Evolutionary conservation across 2,888 invertebrate genomes (phyloP).

Genomic region (Dorcus hopei): DNA sequence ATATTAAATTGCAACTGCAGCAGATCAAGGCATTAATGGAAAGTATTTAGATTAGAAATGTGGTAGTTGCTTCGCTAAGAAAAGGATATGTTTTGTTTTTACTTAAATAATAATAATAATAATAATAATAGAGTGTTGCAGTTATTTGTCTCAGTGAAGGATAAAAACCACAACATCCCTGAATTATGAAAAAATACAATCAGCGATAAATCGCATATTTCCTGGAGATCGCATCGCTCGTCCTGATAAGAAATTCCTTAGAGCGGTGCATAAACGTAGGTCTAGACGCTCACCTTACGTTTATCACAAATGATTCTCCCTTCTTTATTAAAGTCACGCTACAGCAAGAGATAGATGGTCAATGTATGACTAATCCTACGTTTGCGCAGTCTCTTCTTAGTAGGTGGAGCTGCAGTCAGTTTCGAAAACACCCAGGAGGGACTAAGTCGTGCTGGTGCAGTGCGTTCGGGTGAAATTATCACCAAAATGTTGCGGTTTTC

Average conservation of each 20-base stretch:
- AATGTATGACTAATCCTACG: conserved; percentile 34
- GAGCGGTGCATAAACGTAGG: background rate
- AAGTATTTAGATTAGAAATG: too few relatives aligned
- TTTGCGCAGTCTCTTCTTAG: conserved; percentile 37
- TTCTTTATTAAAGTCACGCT: conserved; percentile 15
- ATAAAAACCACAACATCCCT: too few relatives aligned
- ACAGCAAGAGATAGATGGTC: conserved; percentile 21
- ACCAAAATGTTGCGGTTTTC: conserved; percentile 61
- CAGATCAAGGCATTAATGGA: too few relatives aligned
- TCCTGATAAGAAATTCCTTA: background rate
- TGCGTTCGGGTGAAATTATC: conserved; percentile 37
- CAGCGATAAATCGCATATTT: too few relatives aligned
- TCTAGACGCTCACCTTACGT: conserved; percentile 19
- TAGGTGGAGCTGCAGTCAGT: conserved; percentile 47
- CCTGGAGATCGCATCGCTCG: too few relatives aligned
- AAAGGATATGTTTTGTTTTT: too few relatives aligned
- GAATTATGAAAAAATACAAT: too few relatives aligned
- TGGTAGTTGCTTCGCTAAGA: too few relatives aligned
- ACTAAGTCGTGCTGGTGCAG: conserved; percentile 40
- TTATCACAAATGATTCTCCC: conserved; percentile 8
- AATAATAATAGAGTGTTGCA: too few relatives aligned
- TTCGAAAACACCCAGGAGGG: conserved; percentile 43
- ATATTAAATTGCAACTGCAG: too few relatives aligned
- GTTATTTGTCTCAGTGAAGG: too few relatives aligned
- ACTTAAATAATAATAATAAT: too few relatives aligned